Base-by-base conservation (phyloP, 1,140 invertebrate genomes). In the Paralvinella palmiformis region DNA sequence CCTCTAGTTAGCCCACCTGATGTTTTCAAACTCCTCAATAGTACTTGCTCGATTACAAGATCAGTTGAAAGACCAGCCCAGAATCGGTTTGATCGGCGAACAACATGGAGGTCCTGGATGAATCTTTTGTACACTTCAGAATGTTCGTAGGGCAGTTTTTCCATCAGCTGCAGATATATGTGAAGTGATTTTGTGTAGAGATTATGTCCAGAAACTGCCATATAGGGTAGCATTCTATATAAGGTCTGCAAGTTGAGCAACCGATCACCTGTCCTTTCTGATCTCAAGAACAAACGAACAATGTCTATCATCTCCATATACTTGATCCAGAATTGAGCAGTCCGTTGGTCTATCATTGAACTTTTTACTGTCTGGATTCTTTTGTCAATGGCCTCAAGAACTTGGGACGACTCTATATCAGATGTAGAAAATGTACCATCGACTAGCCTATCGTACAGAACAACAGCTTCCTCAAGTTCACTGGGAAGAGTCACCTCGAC, bases 241-340 rank as follows among this genome's bases (percentile, higher is more conserved):
- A 62, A 44, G n/a, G 44, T 32, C 3, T 32, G 27, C 31, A 56
- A 35, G 53, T 81, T 77, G 66, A 74, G 59, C 62, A 78, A 37
- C 61, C 69, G 81, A 73, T 75, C 56, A 7, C 77, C 76, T 10
- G 69, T 69, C 63, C 72, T 70, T 74, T 80, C 76, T 68, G 75
- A 72, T 60, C 68, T 66, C 70, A 83, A 71, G 56, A 82, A 83
- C 56, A 75, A 63, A 57, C 68, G 64, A 15, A 76, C 61, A 65
- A 81, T 53, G 37, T n/a, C n/a, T n/a, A n/a, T n/a, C n/a, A n/a
- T n/a, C n/a, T 72, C 66, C 65, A 71, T 64, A 37, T 72, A 73
- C 56, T 72, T 68, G 6, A 71, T 33, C 65, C 71, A 73, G 1
- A 75, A 48, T n/a, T 36, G 48, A 15, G 44, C 48, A 29, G 65